Percentiles rank a stretch among this genome's conserved stretches.
Evolutionary conservation across 2,888 invertebrate species (phyloP).

Genomic region (Gerris lacustris): DNA sequence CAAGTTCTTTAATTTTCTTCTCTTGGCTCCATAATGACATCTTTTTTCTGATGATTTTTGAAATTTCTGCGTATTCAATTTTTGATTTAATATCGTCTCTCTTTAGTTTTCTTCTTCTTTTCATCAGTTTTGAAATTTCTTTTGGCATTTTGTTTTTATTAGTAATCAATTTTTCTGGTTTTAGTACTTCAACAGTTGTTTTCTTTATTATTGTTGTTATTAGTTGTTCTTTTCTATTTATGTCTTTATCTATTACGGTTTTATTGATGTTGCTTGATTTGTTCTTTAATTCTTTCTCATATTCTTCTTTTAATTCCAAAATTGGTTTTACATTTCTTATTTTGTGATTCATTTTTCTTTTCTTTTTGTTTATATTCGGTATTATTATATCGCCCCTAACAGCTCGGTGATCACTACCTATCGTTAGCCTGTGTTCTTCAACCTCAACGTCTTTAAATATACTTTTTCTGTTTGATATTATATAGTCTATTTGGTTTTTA

Average conservation of each 20-base stretch:
- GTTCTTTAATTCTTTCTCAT: not conserved
- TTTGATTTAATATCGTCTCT: conserved; percentile 3
- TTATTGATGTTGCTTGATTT: not conserved
- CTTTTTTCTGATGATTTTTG: not conserved
- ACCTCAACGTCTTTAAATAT: conserved; percentile 10
- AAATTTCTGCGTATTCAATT: not conserved
- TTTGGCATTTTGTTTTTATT: conserved; percentile 10
- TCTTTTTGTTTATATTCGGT: conserved; percentile 2
- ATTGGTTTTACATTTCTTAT: conserved; percentile 4
- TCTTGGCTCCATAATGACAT: not conserved
- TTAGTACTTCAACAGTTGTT: not conserved
- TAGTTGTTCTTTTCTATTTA: conserved; percentile 3
- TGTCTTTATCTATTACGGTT: not conserved
- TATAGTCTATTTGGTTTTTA: conserved; percentile 15
- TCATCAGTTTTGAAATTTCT: conserved; percentile 12
- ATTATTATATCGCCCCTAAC: not conserved
- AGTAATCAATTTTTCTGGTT: not conserved
- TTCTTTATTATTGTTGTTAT: not conserved
- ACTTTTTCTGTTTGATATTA: conserved; percentile 8
- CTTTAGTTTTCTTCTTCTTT: conserved; percentile 10
- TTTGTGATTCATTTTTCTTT: conserved; percentile 6
- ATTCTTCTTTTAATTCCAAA: not conserved
- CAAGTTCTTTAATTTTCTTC: conserved; percentile 4
- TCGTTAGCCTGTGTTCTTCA: conserved; percentile 2
- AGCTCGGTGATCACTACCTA: conserved; percentile 14